A percentile compares a stretch with the other conserved stretches of the same genome.
These are phyloP conservation scores for Ciona savignyi DNA, from an alignment of 23 tunicate species.

Conservation along the genomic window DNA sequence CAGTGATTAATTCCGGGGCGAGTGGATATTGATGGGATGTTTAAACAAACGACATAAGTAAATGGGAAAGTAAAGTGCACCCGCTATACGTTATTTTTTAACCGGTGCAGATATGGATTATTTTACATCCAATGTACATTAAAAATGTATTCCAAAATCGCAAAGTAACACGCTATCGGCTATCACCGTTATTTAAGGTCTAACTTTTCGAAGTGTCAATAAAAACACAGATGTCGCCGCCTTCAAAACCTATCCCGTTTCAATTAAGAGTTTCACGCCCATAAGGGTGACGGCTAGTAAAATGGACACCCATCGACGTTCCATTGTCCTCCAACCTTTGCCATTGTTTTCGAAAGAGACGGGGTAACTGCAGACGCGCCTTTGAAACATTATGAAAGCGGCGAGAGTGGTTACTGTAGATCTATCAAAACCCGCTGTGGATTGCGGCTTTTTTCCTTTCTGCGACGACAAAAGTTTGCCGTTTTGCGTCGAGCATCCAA, in stretches of 20 bases:
- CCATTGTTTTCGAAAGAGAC: not conserved
- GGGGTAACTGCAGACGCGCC: not conserved
- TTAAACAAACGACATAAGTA: too few relatives aligned
- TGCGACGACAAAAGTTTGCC: not conserved
- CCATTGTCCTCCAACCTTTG: not conserved
- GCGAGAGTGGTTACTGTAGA: not conserved
- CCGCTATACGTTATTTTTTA: too few relatives aligned
- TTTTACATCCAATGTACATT: too few relatives aligned
- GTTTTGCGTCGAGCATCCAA: not conserved
- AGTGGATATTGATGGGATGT: too few relatives aligned
- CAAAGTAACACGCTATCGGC: too few relatives aligned
- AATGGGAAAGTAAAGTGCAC: too few relatives aligned
- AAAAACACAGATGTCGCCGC: not conserved
- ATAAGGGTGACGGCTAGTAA: not conserved
- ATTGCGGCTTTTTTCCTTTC: not conserved
- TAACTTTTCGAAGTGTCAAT: not conserved
- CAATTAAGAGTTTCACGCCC: constrained; percentile 1
- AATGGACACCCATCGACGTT: not conserved
- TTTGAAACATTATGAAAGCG: constrained; percentile 1
- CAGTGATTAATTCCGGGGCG: too few relatives aligned
- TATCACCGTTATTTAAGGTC: too few relatives aligned
- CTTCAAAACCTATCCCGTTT: not conserved
- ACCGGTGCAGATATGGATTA: too few relatives aligned
- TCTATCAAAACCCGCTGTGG: not conserved
- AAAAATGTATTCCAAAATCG: too few relatives aligned